phyloP scores from a whole-genome alignment of 92 coral and sea anemone genomes.

The Chrysogorgia sp. region DNA sequence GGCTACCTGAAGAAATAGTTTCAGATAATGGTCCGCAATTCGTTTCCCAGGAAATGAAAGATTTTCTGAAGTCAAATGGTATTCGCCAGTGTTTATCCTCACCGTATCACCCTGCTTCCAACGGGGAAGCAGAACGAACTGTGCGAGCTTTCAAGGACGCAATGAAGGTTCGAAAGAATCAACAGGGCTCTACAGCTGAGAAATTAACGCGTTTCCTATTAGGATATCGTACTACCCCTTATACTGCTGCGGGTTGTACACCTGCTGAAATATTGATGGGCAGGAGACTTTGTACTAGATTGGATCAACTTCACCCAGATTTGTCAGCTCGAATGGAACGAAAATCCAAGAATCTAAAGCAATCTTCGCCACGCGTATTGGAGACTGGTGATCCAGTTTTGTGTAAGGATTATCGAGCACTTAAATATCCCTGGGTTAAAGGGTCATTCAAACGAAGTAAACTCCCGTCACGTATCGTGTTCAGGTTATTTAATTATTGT shows the following conservation, averaged over 20 bases:
- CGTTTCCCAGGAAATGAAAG: neutral
- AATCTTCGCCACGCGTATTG: too few species aligned
- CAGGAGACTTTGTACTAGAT: constrained; percentile 42
- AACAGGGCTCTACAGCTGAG: too few species aligned
- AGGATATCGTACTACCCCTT: constrained; percentile 45
- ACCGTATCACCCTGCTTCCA: constrained; percentile 46
- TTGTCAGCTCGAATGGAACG: too few species aligned
- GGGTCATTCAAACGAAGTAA: too few species aligned
- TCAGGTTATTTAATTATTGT: too few species aligned
- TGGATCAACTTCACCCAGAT: constrained; percentile 51
- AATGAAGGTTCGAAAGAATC: too few species aligned
- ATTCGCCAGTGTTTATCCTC: constrained; percentile 26
- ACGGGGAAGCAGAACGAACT: constrained; percentile 49
- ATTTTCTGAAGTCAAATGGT: neutral
- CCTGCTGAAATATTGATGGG: constrained; percentile 60
- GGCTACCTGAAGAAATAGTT: neutral
- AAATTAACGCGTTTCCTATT: neutral
- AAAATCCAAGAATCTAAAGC: too few species aligned
- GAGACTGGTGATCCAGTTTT: too few species aligned
- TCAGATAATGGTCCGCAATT: neutral
- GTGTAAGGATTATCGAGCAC: too few species aligned
- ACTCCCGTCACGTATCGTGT: too few species aligned
- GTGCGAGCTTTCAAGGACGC: neutral
- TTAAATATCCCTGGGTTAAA: too few species aligned
- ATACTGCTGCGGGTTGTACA: constrained; percentile 53